A percentile compares a stretch with the other conserved stretches of the same genome.
Conservation (phyloP, 2,113 vertebrate genomes). For the Trochalopteron elliotii region DNA sequence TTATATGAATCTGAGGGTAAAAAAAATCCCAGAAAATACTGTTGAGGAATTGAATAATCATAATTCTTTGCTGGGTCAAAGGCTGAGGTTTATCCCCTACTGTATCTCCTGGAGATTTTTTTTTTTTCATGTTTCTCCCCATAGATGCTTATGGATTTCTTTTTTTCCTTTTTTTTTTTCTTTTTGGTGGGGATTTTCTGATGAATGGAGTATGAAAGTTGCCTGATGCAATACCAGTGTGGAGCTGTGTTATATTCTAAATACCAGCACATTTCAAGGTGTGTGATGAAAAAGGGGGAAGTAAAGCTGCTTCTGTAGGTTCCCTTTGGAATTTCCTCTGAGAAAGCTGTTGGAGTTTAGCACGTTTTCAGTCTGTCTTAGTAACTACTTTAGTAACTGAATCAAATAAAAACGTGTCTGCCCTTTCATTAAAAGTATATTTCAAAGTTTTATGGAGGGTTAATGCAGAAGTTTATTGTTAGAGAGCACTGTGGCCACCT, state of each 20-base stretch:
- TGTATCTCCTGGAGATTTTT: neutral
- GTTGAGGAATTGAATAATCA: neutral
- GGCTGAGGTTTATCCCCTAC: neutral
- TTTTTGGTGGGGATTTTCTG: fast-evolving
- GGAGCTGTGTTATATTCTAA: neutral
- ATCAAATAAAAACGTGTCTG: neutral
- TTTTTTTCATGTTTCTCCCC: neutral
- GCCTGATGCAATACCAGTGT: neutral
- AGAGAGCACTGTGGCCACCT: neutral
- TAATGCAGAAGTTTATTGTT: neutral
- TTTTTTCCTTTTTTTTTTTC: too few relatives aligned
- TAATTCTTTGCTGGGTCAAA: neutral
- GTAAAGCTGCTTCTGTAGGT: neutral
- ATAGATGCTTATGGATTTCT: neutral
- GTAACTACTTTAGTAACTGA: neutral
- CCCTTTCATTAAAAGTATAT: neutral
- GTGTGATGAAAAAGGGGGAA: neutral
- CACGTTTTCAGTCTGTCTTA: neutral
- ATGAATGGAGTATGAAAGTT: neutral
- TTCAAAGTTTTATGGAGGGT: neutral
- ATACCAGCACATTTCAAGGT: neutral
- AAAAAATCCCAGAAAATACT: neutral
- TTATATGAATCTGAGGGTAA: neutral
- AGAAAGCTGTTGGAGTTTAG: neutral
- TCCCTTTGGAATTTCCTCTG: neutral